These are phyloP conservation scores for Stenolophus ochropezus DNA, from an alignment of 2,888 invertebrate species.

Conservation along the genomic window DNA sequence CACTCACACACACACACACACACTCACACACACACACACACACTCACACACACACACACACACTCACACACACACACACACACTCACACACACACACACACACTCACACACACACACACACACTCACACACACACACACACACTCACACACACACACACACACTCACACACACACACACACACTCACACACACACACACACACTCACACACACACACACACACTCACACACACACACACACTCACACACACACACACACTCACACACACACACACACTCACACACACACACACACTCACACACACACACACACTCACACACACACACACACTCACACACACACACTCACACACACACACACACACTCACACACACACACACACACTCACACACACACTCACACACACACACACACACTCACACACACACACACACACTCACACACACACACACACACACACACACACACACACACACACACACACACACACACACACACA, in stretches of 20 bases:
- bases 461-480: too few relatives aligned
- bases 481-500: too few relatives aligned
- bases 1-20: slow-evolving; percentile 1
- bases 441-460: not conserved
- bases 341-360: slow-evolving; percentile 1
- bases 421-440: slow-evolving; percentile 1
- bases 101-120: slow-evolving; percentile 1
- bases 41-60: slow-evolving; percentile 1
- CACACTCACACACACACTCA: not conserved
- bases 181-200: slow-evolving; percentile 1
- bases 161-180: slow-evolving; percentile 1
- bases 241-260: not conserved
- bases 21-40: slow-evolving; percentile 1
- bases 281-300: slow-evolving; percentile 1
- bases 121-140: slow-evolving; percentile 1
- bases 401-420: slow-evolving; percentile 1
- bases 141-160: slow-evolving; percentile 1
- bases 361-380: slow-evolving; percentile 1
- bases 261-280: slow-evolving; percentile 1
- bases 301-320: slow-evolving; percentile 1
- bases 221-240: slow-evolving; percentile 1
- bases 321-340: slow-evolving; percentile 1
- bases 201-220: slow-evolving; percentile 1
- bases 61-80: slow-evolving; percentile 1
- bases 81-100: slow-evolving; percentile 1